Evolutionary conservation across 2,797 vertebrate genomes (phyloP).

Genomic region (Falco peregrinus): DNA sequence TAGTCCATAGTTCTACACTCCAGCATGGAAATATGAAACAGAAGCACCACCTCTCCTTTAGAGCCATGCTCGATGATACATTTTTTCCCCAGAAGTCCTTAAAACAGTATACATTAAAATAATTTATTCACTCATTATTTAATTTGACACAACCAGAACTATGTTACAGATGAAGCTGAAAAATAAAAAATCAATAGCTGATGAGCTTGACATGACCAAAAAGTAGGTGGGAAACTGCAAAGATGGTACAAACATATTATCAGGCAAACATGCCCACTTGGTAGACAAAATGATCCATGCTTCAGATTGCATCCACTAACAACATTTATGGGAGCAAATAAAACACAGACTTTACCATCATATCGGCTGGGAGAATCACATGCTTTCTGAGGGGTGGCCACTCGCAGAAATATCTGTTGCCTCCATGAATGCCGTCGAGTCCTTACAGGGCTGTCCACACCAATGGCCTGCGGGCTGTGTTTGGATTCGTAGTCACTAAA

Average conservation of each 20-base stretch:
- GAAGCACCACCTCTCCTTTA: not conserved
- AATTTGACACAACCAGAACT: not conserved
- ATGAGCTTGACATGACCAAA: not conserved
- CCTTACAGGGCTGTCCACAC: slow-evolving; percentile 80
- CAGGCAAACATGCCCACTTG: not conserved
- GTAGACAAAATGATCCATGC: not conserved
- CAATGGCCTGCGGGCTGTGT: slow-evolving; percentile 69
- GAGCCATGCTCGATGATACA: accelerated
- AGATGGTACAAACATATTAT: not conserved
- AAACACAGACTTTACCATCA: slow-evolving; percentile 71
- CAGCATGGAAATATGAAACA: not conserved
- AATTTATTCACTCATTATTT: not conserved
- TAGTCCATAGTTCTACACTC: not conserved
- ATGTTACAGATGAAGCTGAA: not conserved
- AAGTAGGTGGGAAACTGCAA: not conserved
- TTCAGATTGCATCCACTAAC: not conserved
- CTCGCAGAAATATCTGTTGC: slow-evolving; percentile 96
- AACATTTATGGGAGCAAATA: not conserved
- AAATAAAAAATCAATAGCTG: not conserved
- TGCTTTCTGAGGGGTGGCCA: slow-evolving; percentile 94
- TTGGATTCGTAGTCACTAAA: slow-evolving; percentile 86
- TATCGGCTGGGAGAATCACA: slow-evolving; percentile 81
- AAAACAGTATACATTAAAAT: not conserved
- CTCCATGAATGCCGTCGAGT: slow-evolving; percentile 94
- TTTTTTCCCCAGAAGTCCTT: not conserved